These are phyloP conservation scores for Callaeas wilsoni DNA, from an alignment of 2,113 vertebrate genomes.

Conservation along the genomic window DNA sequence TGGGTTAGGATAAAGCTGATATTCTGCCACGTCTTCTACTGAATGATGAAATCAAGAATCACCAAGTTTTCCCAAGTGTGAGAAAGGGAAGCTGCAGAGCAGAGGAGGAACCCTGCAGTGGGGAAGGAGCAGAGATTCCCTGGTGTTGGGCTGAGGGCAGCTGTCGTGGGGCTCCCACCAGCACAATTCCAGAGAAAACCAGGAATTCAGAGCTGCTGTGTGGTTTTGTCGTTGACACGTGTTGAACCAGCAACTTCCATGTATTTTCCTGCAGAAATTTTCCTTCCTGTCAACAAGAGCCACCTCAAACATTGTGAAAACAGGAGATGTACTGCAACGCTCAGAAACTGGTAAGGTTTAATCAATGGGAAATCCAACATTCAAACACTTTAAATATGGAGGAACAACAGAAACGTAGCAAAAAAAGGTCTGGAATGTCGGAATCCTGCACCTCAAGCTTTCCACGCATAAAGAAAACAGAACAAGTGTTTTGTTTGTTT, in stretches of 20 bases:
- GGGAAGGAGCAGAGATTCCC: not conserved
- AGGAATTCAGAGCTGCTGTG: not conserved
- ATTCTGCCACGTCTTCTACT: rapidly evolving
- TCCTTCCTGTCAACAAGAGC: not conserved
- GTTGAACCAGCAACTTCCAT: not conserved
- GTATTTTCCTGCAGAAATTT: not conserved
- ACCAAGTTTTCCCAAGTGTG: not conserved
- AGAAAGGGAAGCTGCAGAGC: not conserved
- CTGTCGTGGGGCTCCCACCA: rapidly evolving
- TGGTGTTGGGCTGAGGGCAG: not conserved
- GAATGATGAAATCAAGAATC: not conserved
- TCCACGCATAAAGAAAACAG: slow-evolving; percentile 50
- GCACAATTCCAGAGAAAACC: not conserved
- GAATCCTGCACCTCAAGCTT: slow-evolving; percentile 35
- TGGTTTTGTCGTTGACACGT: rapidly evolving
- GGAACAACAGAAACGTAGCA: not conserved
- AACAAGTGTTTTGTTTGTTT: slow-evolving; percentile 49
- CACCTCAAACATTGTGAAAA: not conserved
- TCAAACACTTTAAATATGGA: slow-evolving; percentile 41
- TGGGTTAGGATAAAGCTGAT: not conserved
- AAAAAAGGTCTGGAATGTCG: slow-evolving; percentile 47
- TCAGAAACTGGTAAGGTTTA: slow-evolving; percentile 35
- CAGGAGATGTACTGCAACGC: not conserved
- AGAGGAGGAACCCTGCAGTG: not conserved
- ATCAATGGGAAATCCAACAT: slow-evolving; percentile 25